Conservation (phyloP, 2,797 vertebrate species). For the Prunella strophiata region DNA sequence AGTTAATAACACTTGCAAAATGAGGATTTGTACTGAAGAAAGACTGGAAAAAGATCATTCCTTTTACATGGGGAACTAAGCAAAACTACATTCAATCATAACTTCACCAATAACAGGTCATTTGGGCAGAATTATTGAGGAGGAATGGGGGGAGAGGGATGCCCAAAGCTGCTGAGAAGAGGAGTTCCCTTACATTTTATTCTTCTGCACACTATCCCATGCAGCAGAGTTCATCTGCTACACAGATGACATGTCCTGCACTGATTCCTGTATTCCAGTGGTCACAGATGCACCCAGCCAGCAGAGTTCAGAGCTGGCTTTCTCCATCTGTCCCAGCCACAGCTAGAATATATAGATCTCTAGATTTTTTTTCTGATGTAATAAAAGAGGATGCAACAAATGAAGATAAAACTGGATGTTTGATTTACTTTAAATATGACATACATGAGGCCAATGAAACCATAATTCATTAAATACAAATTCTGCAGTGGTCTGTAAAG, state of each 20-base stretch:
- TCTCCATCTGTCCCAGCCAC: background rate
- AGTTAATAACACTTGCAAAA: background rate
- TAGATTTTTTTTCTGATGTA: background rate
- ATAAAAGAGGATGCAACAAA: background rate
- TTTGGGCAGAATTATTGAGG: background rate
- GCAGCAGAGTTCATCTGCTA: background rate
- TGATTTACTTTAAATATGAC: background rate
- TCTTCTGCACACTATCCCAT: background rate
- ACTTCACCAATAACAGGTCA: background rate
- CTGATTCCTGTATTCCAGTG: background rate
- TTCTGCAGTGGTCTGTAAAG: background rate
- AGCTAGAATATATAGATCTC: background rate
- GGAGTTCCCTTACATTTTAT: background rate
- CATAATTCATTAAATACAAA: conserved; percentile 1
- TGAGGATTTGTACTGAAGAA: background rate
- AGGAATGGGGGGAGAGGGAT: background rate
- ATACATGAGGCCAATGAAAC: background rate
- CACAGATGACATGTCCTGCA: background rate
- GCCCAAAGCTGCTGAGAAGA: background rate
- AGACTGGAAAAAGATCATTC: background rate
- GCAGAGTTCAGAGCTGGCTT: background rate
- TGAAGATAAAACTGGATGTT: background rate
- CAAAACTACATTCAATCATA: background rate
- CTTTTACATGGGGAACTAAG: background rate
- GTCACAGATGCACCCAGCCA: background rate